Evolutionary conservation across 1,140 invertebrate species (phyloP), one percentile per base, ranked within the genome.

Genomic region (Drosophila rufa): DNA sequence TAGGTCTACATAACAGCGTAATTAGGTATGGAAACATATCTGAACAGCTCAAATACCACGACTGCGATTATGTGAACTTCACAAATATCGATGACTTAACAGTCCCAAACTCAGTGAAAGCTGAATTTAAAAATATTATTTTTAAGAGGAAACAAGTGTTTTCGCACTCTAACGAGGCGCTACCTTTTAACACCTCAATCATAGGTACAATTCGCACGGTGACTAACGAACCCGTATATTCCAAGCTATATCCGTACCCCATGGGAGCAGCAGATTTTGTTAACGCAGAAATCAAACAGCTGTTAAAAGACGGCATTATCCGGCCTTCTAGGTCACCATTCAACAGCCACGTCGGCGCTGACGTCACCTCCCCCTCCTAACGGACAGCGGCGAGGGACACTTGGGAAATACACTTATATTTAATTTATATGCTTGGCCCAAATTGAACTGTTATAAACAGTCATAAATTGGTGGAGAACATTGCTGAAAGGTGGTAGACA

Each of bases 231-330:
- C 47, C 59, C 15, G 25, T 62, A 30, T 62, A 62, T 8, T 62
- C 33, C 36, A 58, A 58, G 42, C 42, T 45, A 19, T 58, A 58
- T 11, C 56, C 42, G 14, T 58, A 45, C n/a, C 56, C 25, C 4
- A 33, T 33, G 40, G 56, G 42, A 19, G 56, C 42, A 33, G 56
- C 42, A 1, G 40, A 58, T 19, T 58, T 48, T n/a, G 30, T 48
- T 15, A 25, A 38, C 33, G 38, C 58, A n/a, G 43, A 60, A 27
- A 48, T 50, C 22, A 40, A 48, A 27, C 30, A 27, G 19, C 59
- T 61, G 9, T 30, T 62, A 42, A 51, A 50, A 6, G 50, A 66
- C 70, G 70, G 51, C 42, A 77, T 40, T 45, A 65, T 55, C 14
- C 25, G 19, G 27, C 40, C 62, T n/a, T n/a, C n/a, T n/a, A n/a